Conservation (phyloP, 2,888 invertebrate genomes). For the Corythucha ciliata region DNA sequence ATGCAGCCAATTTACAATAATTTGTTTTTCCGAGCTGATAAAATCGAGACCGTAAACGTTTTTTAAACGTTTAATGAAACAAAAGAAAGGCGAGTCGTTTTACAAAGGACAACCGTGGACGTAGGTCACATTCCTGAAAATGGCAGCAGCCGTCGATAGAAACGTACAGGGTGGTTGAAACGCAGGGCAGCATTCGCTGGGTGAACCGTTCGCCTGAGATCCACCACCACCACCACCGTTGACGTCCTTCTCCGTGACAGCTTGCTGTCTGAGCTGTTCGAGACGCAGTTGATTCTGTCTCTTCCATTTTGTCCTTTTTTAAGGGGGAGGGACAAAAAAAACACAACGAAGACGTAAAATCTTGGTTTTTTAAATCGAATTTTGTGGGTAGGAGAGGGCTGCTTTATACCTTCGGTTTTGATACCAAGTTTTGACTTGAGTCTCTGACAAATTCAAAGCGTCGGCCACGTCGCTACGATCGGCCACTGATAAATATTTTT, state of each 20-base stretch:
- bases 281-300: conserved; percentile 66
- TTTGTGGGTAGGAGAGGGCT: too few relatives aligned
- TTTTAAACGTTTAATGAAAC: too few relatives aligned
- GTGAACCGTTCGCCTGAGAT: conserved; percentile 30
- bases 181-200: conserved; percentile 41
- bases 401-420: conserved; percentile 39
- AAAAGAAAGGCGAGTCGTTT: too few relatives aligned
- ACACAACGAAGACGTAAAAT: too few relatives aligned
- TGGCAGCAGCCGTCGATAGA: conserved; percentile 59
- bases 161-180: conserved; percentile 46
- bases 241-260: conserved; percentile 62
- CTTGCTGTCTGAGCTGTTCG: conserved; percentile 77
- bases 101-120: conserved; percentile 63
- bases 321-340: too few relatives aligned
- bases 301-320: conserved; percentile 48
- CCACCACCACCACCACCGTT: too few relatives aligned
- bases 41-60: too few relatives aligned
- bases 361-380: too few relatives aligned
- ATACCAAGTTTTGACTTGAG: conserved; percentile 84
- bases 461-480: conserved; percentile 90
- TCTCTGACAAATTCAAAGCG: conserved; percentile 78
- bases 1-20: too few relatives aligned
- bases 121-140: conserved; percentile 63
- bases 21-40: too few relatives aligned
- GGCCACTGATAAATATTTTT: conserved; percentile 88